Evolutionary conservation across 37 sponge, comb jelly and placozoan genomes (phyloP), one percentile per base, ranked within the genome.

Genomic region (Axinella damicornis): DNA sequence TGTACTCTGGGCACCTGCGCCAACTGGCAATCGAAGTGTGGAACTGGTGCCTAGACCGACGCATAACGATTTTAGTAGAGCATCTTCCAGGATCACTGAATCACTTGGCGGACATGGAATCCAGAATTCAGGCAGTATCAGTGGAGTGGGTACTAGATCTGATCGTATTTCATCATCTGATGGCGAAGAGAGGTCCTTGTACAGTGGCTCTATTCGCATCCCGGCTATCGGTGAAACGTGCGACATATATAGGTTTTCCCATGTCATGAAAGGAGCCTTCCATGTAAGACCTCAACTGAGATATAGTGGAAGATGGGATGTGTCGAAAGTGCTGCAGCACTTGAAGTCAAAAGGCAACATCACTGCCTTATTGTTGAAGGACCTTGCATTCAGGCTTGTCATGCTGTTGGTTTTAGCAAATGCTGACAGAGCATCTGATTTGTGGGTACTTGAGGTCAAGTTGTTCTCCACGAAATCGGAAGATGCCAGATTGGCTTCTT

Each of bases 301-400:
- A n/a, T n/a, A n/a, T n/a, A n/a, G n/a, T n/a, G n/a, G n/a, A n/a
- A n/a, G n/a, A n/a, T n/a, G n/a, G n/a, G n/a, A n/a, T n/a, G n/a
- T n/a, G n/a, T n/a, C n/a, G n/a, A n/a, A n/a, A n/a, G n/a, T 82
- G 20, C 73, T 72, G 83, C 52, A 72, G 83, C 73, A 39, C 52
- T 25, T 18, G 35, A 5, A 60, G 57, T 34, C 76, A 58, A 25
- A 32, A 33, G 24, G 61, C 80, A 21, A 59, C 24, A 22, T 59
- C 52, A 19, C 36, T 56, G 57, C 34, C 72, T 53, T 73, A 60
- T 27, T 57, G 72, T 6, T 22, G 12, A n/a, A 60, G 31, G 73
- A 33, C 68, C 25, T 82, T 73, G 83, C 17, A 67, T 46, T n/a
- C 4, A 34, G 37, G n/a, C n/a, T n/a, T n/a, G n/a, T n/a, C n/a